These are phyloP conservation scores for Pleuronectes platessa DNA, from an alignment of 2,113 vertebrate genomes.

Conservation along the genomic window DNA sequence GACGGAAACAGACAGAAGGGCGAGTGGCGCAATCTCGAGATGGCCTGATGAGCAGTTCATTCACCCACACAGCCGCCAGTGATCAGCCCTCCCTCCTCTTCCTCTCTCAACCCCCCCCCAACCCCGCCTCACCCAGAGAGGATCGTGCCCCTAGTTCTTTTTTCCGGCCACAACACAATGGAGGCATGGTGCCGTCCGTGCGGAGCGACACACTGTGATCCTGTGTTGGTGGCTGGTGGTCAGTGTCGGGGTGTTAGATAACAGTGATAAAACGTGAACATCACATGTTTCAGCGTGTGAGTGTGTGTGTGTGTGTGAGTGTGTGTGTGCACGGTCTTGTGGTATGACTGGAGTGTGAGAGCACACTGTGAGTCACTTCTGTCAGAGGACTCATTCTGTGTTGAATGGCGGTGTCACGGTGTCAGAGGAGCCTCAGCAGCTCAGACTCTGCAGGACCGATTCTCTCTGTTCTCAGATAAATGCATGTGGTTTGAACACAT, in stretches of 20 bases:
- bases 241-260: slow-evolving; percentile 62
- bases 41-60: slow-evolving; percentile 55
- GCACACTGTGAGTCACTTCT: slow-evolving; percentile 60
- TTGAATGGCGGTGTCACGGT: slow-evolving; percentile 57
- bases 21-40: slow-evolving; percentile 49
- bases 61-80: slow-evolving; percentile 39
- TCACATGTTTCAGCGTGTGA: slow-evolving; percentile 55
- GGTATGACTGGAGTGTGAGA: slow-evolving; percentile 51
- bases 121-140: slow-evolving; percentile 11
- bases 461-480: slow-evolving; percentile 18
- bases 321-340: slow-evolving; percentile 31
- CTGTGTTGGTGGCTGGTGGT: slow-evolving; percentile 51
- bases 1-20: slow-evolving; percentile 49
- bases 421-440: slow-evolving; percentile 26
- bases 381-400: slow-evolving; percentile 57
- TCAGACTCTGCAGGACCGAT: not conserved
- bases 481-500: not conserved
- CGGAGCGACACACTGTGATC: slow-evolving; percentile 53
- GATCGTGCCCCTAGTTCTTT: slow-evolving; percentile 55
- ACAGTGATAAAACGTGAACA: slow-evolving; percentile 51
- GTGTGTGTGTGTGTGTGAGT: slow-evolving; percentile 25
- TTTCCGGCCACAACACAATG: slow-evolving; percentile 71
- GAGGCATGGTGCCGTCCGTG: slow-evolving; percentile 62
- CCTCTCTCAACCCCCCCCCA: slow-evolving; percentile 28
- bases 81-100: slow-evolving; percentile 28